A percentile compares a stretch with the other conserved stretches of the same genome.
Evolutionary conservation across 2,888 invertebrate species (phyloP).

Genomic region (Trachelus stipa): DNA sequence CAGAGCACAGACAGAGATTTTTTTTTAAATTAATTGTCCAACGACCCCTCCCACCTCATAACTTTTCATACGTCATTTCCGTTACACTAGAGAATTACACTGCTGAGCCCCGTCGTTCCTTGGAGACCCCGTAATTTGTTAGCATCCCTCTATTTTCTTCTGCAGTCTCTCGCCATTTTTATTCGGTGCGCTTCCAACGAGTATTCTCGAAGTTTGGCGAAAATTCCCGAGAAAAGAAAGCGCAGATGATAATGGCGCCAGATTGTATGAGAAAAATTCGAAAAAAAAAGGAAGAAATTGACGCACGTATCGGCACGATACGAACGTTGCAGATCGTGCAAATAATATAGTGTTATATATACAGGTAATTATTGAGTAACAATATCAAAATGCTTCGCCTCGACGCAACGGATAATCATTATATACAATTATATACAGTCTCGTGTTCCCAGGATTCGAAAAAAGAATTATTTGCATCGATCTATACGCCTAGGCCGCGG

Average conservation of each 20-base stretch:
- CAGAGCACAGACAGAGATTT: background rate
- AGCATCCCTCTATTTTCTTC: background rate
- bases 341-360: background rate
- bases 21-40: background rate
- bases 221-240: background rate
- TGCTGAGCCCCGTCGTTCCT: background rate
- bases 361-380: background rate
- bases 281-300: background rate
- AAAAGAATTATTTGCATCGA: background rate
- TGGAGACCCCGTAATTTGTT: background rate
- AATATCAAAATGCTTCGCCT: background rate
- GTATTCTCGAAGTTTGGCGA: background rate
- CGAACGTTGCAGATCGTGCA: background rate
- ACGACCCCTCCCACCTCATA: fast-evolving
- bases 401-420: background rate
- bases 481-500: background rate
- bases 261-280: background rate
- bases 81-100: background rate
- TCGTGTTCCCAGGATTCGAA: background rate
- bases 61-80: background rate
- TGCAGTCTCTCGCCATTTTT: background rate
- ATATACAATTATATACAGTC: background rate
- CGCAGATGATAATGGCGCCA: background rate
- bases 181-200: background rate
- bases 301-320: background rate